Evolutionary conservation across 2,113 vertebrate genomes (phyloP).

Genomic region (Dipodomys spectabilis): DNA sequence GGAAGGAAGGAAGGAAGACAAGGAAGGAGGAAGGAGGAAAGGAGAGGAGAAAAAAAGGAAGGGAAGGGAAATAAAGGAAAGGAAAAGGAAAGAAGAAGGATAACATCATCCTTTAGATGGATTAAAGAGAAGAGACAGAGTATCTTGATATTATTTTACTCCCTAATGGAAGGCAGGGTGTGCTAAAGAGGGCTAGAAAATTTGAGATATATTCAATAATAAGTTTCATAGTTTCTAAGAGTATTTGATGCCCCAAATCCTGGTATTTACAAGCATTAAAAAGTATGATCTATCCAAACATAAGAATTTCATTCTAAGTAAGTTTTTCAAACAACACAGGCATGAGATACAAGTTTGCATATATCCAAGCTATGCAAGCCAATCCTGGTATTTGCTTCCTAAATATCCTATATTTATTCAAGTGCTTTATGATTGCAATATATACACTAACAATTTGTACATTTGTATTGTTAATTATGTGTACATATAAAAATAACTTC

Average conservation of each 20-base stretch:
- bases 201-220: not conserved
- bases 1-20: no score
- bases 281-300: not conserved
- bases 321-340: not conserved
- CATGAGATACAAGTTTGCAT: not conserved
- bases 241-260: not conserved
- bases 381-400: not conserved
- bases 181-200: not conserved
- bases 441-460: no score
- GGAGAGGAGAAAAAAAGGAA: not conserved
- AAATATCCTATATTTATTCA: not conserved
- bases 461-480: not conserved
- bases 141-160: not conserved
- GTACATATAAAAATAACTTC: not conserved
- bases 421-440: not conserved
- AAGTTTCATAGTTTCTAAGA: not conserved
- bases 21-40: not conserved
- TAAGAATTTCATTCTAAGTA: not conserved
- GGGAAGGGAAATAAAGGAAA: not conserved
- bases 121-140: not conserved
- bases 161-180: not conserved
- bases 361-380: not conserved
- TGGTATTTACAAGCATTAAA: not conserved
- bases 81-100: not conserved
- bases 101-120: not conserved